phyloP scores from a whole-genome alignment of 2,797 vertebrate genomes.

The Sparus aurata region DNA sequence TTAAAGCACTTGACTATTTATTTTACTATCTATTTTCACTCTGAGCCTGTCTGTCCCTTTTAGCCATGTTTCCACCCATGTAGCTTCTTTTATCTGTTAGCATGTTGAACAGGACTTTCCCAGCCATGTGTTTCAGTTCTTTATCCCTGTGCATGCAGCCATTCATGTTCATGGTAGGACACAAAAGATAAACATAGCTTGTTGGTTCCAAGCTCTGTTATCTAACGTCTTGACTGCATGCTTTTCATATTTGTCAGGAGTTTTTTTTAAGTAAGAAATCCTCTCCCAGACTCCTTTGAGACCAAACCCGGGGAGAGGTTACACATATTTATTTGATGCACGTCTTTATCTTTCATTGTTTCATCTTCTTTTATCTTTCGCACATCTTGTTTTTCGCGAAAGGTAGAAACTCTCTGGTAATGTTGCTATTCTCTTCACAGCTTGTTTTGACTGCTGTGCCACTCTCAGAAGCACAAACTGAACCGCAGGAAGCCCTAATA shows the following conservation, averaged over 20 bases:
- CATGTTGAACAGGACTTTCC: not conserved
- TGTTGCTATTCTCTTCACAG: conserved; percentile 35
- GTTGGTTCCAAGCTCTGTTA: conserved; percentile 18
- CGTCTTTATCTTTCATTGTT: conserved; percentile 36
- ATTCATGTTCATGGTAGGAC: conserved; percentile 6
- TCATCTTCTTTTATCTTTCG: conserved; percentile 32
- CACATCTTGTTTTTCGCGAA: conserved; percentile 21
- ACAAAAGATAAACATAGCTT: conserved; percentile 21
- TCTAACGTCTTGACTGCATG: conserved; percentile 9
- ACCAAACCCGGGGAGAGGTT: conserved; percentile 29
- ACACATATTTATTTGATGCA: conserved; percentile 54
- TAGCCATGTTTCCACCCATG: too few species aligned
- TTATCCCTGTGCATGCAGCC: not conserved
- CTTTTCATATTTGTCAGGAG: conserved; percentile 44
- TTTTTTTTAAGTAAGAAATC: conserved; percentile 45
- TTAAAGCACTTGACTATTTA: too few species aligned
- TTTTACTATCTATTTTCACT: too few species aligned
- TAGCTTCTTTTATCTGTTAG: too few species aligned
- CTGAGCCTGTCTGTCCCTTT: too few species aligned
- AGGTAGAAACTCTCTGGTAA: conserved; percentile 21
- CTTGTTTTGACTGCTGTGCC: conserved; percentile 40
- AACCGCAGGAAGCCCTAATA: conserved; percentile 42
- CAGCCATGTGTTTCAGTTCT: conserved; percentile 4
- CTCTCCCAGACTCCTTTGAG: conserved; percentile 25
- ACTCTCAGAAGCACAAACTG: conserved; percentile 45